Evolutionary conservation across 37 sponge, comb jelly and placozoan genomes (phyloP).

Genomic region (Corticium candelabrum): DNA sequence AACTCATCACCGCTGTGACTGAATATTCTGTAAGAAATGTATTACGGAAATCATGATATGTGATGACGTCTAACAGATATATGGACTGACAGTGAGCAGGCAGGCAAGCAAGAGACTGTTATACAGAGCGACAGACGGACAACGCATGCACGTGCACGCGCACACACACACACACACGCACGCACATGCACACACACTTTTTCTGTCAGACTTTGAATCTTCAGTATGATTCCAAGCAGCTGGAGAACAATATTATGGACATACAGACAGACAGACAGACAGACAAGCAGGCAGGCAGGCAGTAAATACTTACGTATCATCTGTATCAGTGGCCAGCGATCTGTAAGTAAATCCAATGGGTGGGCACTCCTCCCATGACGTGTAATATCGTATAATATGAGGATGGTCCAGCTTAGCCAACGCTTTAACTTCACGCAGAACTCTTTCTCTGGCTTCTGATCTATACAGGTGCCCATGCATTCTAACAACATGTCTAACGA

Average conservation of each 20-base stretch:
- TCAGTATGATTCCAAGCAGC: background rate
- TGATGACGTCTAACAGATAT: too few species aligned
- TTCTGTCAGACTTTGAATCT: background rate
- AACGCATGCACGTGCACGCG: background rate
- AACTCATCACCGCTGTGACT: too few species aligned
- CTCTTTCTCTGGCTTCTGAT: conserved; percentile 50
- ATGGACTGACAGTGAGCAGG: too few species aligned
- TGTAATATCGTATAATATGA: conserved; percentile 70
- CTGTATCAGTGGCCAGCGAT: too few species aligned
- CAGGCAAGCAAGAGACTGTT: too few species aligned
- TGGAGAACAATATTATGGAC: too few species aligned
- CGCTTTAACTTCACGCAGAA: conserved; percentile 76
- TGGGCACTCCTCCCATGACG: conserved; percentile 78
- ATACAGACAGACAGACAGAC: background rate
- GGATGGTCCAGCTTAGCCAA: conserved; percentile 76
- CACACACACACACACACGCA: background rate
- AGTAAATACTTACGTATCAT: too few species aligned
- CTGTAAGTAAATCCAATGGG: conserved; percentile 10
- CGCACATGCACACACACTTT: background rate
- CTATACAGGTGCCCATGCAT: conserved; percentile 1
- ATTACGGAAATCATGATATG: too few species aligned
- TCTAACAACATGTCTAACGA: background rate
- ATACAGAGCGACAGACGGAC: too few species aligned
- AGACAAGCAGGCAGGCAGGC: background rate
- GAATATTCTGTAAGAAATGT: too few species aligned